Evolutionary conservation across 53 echinoderm and acorn worm genomes (phyloP), one percentile per base, ranked within the genome.

Genomic region (Temnopleurus reevesii): DNA sequence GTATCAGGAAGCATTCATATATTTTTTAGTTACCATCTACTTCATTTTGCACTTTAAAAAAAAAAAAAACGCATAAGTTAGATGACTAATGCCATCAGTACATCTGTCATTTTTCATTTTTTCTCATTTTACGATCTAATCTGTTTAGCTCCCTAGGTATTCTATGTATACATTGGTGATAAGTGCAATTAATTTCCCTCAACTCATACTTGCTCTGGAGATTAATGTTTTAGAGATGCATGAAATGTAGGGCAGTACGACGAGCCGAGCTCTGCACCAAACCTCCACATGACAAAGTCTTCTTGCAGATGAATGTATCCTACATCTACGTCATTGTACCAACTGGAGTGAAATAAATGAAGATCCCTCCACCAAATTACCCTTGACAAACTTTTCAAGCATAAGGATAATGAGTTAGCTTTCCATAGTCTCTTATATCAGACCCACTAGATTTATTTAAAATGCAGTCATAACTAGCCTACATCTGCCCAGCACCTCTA

Each of bases 341-440:
- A 36, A 71, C 38, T 41, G 71, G 41, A 71, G 71, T 71, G 71
- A 71, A 71, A 71, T 71, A 71, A 71, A 71, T 71, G 71, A 71
- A 71, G 71, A 71, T 71, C 71, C 71, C 41, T 71, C 71, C 41
- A 41, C 71, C 71, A 71, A 71, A 71, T 71, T 71, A 71, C 41
- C 71, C 71, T 36, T 71, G 41, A 71, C 38, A 71, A 71, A 71
- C 43, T 41, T 71, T 2, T 41, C 41, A 71, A 71, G 71, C 71
- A 41, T 36, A 71, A 71, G 71, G 41, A 71, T 71, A 71, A 71
- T 71, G 36, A 41, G 36, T 71, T 71, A 71, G 38, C 56, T 56
- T n/a, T 7, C 56, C 56, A 15, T 71, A 71, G 71, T 71, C 71
- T 71, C 6, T 4, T 18, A 8, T 38, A 38, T n/a, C 71, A 71